Evolutionary conservation across 2,797 vertebrate species (phyloP).

Genomic region (Poliocrania exsul): DNA sequence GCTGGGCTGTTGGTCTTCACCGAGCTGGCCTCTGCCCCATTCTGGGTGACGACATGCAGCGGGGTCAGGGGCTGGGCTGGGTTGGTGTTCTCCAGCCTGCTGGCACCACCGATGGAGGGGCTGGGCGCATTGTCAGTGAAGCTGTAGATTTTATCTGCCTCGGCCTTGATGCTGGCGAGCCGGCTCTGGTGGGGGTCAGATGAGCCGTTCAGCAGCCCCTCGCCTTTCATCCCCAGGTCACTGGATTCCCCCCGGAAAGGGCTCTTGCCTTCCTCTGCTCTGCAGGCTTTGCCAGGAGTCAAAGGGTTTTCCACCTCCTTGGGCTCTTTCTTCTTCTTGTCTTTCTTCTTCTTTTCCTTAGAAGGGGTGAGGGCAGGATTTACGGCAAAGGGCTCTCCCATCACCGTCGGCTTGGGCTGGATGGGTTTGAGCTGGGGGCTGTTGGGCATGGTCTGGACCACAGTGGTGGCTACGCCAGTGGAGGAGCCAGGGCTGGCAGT

Average conservation of each 20-base stretch:
- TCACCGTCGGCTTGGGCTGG: slow-evolving; percentile 89
- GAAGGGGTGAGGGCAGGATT: slow-evolving; percentile 87
- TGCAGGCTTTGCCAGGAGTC: slow-evolving; percentile 86
- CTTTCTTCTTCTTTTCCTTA: slow-evolving; percentile 97
- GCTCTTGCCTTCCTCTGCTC: slow-evolving; percentile 89
- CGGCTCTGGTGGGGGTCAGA: slow-evolving; percentile 95
- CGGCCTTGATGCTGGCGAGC: slow-evolving; percentile 96
- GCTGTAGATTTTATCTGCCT: slow-evolving; percentile 98
- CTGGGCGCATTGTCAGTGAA: slow-evolving; percentile 98
- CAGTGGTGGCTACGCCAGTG: slow-evolving; percentile 81
- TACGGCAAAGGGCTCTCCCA: slow-evolving; percentile 85
- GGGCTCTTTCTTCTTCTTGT: slow-evolving; percentile 92
- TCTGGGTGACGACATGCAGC: slow-evolving; percentile 91
- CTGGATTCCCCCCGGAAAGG: slow-evolving; percentile 84
- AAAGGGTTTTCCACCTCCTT: slow-evolving; percentile 91
- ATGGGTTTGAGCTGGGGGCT: slow-evolving; percentile 93
- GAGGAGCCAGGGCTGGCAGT: slow-evolving; percentile 87
- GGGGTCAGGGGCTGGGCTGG: slow-evolving; percentile 89
- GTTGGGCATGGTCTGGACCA: slow-evolving; percentile 91
- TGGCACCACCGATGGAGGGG: slow-evolving; percentile 93
- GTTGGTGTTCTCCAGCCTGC: slow-evolving; percentile 89
- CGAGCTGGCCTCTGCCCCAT: slow-evolving; percentile 93
- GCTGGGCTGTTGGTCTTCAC: slow-evolving; percentile 98
- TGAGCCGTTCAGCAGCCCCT: slow-evolving; percentile 90
- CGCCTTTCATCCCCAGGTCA: slow-evolving; percentile 84